Base-by-base conservation (phyloP, 2,888 invertebrate species). In the Caenorhabditis wallacei region DNA sequence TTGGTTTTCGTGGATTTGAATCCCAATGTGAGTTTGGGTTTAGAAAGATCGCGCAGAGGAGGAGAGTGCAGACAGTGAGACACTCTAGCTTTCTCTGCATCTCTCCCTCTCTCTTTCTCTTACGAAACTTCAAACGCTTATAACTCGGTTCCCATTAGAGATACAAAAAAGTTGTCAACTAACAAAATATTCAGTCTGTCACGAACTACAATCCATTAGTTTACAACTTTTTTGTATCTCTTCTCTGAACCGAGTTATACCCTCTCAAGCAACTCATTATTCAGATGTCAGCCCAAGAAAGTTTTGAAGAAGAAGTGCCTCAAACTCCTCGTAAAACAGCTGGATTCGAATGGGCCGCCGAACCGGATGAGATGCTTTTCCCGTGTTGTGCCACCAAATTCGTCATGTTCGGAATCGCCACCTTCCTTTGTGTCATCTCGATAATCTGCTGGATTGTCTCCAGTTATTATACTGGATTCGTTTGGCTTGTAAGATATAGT, bases 291-390 rank as follows among this genome's bases (percentile, higher is more conserved):
- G 43, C 37, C 40, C 69, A 37, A 24, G 54, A 69, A n/a, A 56
- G 43, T 30, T 20, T 22, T 7, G 35, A 48, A 61, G 40, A 43
- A 37, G 7, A 22, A 51, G n/a, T 35, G 46, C 22, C 20, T 13
- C 5, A 11, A 40, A 40, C 46, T 3, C 35, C 53, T 4, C 63
- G 72, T 20, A 18, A 43, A n/a, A 35, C 18, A 20, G 72, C 72
- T 7, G 72, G 63, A 40, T 64, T 75, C 48, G 74, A 75, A 5
- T 69, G 69, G 64, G 72, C 54, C 5, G 61, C 61, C 48, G 72
- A 72, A 8, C 48, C 61, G 37, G 71, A 71, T 18, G 71, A 72
- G 18, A 37, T 30, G 51, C 35, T 72, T 10, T 48, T 72, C 22
- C 48, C 64, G 35, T 48, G 71, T 51, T 22, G 46, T 63, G 35